Evolutionary conservation across 2,113 vertebrate species (phyloP).

Genomic region (Daboia siamensis): DNA sequence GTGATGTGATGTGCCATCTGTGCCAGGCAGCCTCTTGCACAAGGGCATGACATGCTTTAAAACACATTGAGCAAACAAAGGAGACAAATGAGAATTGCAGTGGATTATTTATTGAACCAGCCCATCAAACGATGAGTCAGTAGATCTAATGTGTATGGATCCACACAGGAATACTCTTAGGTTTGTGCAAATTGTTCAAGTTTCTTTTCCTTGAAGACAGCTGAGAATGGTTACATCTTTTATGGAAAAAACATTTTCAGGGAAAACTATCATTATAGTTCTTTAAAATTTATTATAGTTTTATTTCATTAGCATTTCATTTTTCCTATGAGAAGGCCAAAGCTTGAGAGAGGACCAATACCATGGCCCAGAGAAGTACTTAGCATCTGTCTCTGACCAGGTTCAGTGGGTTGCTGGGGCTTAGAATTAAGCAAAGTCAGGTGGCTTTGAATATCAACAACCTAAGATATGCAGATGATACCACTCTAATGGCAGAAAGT

Average conservation of each 20-base stretch:
- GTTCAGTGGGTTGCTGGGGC: background rate
- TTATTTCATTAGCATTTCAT: background rate
- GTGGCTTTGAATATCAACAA: background rate
- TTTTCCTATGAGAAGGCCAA: background rate
- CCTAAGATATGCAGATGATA: too few species aligned
- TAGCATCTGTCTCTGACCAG: background rate
- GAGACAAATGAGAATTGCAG: background rate
- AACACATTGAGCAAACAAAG: background rate
- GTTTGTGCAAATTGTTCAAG: background rate
- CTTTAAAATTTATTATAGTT: background rate
- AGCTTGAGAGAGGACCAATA: background rate
- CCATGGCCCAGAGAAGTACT: background rate
- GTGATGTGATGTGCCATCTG: conserved; percentile 15
- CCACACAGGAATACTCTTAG: background rate
- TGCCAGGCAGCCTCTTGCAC: conserved; percentile 10
- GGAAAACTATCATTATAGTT: background rate
- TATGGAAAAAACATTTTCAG: background rate
- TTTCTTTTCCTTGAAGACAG: background rate
- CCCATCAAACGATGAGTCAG: background rate
- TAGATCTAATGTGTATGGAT: background rate
- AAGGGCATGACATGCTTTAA: background rate
- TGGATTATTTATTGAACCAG: background rate
- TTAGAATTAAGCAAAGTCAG: background rate
- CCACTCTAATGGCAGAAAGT: too few species aligned
- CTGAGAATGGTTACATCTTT: background rate